These are phyloP conservation scores for Saccopteryx bilineata DNA, from an alignment of 2,113 vertebrate species.

Conservation along the genomic window DNA sequence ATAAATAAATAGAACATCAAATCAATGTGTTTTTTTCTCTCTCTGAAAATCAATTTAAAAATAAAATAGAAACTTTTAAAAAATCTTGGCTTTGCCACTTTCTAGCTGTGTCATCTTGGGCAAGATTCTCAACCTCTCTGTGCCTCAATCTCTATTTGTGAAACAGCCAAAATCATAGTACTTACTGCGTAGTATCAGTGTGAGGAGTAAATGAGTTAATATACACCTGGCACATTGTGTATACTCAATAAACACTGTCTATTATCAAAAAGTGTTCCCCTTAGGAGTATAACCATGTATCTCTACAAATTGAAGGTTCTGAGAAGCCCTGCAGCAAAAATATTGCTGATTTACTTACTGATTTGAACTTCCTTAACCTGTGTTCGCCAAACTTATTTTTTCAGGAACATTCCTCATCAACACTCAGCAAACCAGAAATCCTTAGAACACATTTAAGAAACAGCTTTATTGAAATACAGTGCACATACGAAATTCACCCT, in stretches of 20 bases:
- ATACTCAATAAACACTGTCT: accelerated
- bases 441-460: not conserved
- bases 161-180: not conserved
- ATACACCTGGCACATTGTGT: not conserved
- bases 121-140: not conserved
- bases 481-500: not conserved
- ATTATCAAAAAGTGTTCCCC: not conserved
- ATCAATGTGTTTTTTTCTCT: no score
- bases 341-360: not conserved
- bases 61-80: no score
- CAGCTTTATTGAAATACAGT: not conserved
- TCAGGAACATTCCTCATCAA: not conserved
- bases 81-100: not conserved
- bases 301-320: not conserved
- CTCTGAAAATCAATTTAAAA: no score
- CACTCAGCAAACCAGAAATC: not conserved
- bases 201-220: not conserved
- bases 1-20: no score
- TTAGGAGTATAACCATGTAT: no score
- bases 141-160: not conserved
- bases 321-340: not conserved
- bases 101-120: not conserved
- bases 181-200: not conserved
- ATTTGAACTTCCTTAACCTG: not conserved
- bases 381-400: not conserved